Evolutionary conservation across 2,888 invertebrate species (phyloP).

Genomic region (Protonemura montana): DNA sequence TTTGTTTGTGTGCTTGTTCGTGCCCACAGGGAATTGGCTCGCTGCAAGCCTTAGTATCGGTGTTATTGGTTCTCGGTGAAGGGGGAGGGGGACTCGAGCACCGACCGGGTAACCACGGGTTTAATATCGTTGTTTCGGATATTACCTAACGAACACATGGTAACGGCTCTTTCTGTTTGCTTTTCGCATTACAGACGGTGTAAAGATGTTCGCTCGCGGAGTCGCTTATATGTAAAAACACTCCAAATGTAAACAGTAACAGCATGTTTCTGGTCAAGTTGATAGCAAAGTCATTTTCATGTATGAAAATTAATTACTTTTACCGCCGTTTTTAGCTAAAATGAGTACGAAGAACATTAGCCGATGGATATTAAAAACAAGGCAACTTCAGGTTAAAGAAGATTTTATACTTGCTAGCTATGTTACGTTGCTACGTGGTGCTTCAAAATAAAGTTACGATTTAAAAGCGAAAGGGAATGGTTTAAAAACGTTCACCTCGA

Average conservation of each 20-base stretch:
- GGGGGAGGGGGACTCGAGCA: background rate
- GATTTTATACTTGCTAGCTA: background rate
- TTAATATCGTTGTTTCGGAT: background rate
- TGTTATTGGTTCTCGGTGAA: background rate
- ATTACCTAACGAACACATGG: background rate
- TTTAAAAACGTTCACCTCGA: background rate
- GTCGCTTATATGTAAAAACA: background rate
- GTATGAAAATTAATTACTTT: background rate
- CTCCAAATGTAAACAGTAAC: background rate
- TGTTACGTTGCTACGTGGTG: background rate
- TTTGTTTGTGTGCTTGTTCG: background rate
- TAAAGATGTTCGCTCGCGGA: background rate
- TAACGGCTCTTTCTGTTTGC: background rate
- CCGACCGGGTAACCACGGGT: background rate
- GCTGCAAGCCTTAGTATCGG: background rate
- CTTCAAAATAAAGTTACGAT: background rate
- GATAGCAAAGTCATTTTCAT: conserved; percentile 4
- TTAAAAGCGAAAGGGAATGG: background rate
- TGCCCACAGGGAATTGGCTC: background rate
- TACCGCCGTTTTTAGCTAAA: background rate
- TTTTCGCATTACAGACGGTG: background rate
- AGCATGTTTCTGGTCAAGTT: background rate
- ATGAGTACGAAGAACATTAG: background rate
- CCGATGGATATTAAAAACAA: background rate
- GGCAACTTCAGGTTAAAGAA: background rate